Conservation (phyloP, 1,140 invertebrate species). For the Sarcophaga bullata region DNA sequence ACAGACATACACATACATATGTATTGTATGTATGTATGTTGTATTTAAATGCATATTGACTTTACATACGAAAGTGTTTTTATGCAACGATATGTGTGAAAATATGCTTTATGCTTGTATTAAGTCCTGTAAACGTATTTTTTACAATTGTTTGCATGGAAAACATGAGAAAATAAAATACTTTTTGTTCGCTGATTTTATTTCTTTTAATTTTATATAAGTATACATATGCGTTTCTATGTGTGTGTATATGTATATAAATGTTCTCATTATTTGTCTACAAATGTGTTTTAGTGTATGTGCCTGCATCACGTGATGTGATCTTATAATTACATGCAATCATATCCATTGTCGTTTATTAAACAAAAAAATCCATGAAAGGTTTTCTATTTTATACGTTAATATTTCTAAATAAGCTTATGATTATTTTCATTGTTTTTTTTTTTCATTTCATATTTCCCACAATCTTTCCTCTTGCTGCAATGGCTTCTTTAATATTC, state of each 20-base stretch:
- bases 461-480: background rate
- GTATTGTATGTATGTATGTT: too few relatives aligned
- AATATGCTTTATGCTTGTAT: too few relatives aligned
- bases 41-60: too few relatives aligned
- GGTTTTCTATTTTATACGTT: constrained; percentile 22
- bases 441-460: background rate
- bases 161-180: background rate
- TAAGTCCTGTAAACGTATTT: background rate
- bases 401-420: constrained; percentile 19
- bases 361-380: constrained; percentile 2
- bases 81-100: too few relatives aligned
- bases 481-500: too few relatives aligned
- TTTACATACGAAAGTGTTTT: too few relatives aligned
- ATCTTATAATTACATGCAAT: constrained; percentile 12
- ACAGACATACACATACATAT: background rate
- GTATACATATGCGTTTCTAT: too few relatives aligned
- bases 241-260: too few relatives aligned
- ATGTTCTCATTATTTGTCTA: too few relatives aligned
- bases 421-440: background rate
- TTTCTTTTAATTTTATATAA: too few relatives aligned
- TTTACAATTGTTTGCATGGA: constrained; percentile 15
- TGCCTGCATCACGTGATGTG: background rate
- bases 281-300: background rate
- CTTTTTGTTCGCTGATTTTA: too few relatives aligned
- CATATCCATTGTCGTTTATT: constrained; percentile 20